Percentiles rank a stretch among this genome's conserved stretches.
Evolutionary conservation across 2,888 invertebrate genomes (phyloP).

Genomic region (Pogonocherus hispidulus): DNA sequence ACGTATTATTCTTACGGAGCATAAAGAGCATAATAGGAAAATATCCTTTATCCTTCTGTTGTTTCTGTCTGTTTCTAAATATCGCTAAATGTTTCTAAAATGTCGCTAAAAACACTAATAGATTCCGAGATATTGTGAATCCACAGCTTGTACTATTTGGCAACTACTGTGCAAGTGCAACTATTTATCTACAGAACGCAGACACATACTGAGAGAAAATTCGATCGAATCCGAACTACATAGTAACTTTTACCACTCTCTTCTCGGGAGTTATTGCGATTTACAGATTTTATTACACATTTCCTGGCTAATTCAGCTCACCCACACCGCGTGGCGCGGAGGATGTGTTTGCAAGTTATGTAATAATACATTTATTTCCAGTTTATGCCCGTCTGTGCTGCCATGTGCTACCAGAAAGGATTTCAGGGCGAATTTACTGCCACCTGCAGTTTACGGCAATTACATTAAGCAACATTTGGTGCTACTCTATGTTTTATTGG

Average conservation of each 20-base stretch:
- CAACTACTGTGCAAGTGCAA: too few species aligned
- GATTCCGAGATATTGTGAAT: too few species aligned
- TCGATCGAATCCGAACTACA: too few species aligned
- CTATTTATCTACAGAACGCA: too few species aligned
- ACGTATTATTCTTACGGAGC: too few species aligned
- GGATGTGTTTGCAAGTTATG: conserved; percentile 5
- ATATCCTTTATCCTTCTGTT: too few species aligned
- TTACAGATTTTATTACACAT: neutral
- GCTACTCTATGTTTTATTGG: conserved; percentile 6
- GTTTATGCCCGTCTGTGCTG: conserved; percentile 2
- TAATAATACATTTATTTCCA: conserved; percentile 10
- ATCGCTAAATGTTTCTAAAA: too few species aligned
- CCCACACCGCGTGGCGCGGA: neutral
- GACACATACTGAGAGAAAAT: too few species aligned
- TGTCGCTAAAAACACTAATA: too few species aligned
- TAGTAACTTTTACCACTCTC: neutral
- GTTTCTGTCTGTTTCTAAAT: too few species aligned
- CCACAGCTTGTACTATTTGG: too few species aligned
- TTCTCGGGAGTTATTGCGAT: neutral
- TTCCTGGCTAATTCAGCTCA: neutral
- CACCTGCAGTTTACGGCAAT: conserved; percentile 11
- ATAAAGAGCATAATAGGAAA: too few species aligned
- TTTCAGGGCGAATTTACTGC: conserved; percentile 9
- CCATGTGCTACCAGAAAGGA: conserved; percentile 9
- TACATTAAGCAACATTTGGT: conserved; percentile 18